Base-by-base conservation (phyloP, 2,888 invertebrate genomes). In the Laspeyria flexula region DNA sequence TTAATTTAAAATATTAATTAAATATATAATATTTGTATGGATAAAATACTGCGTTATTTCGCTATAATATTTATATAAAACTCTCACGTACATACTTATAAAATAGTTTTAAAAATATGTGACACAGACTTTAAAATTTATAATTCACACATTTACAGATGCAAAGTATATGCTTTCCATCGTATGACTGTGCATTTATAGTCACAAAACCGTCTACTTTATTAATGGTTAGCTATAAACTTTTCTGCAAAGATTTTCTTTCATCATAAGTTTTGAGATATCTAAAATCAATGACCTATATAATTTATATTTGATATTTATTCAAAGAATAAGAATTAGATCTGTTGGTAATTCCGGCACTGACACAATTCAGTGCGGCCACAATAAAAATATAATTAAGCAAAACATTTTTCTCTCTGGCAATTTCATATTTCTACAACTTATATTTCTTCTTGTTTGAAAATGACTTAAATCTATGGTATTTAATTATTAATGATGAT, bases 41-140 rank as follows among this genome's bases (percentile, higher is more conserved):
- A 56, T 67, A 65, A 70, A 69, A 71, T 56, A 61, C 55, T 55
- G 31, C 23, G 27, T 40, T 10, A 18, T 27, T 31, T 40, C 40
- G 18, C 9, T 45, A 16, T 30, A 39, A 45, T 33, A 34, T 46
- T 18, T 34, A 23, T 31, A 39, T 27, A 27, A 38, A 39, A 27
- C 49, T 30, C 49, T 59, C 29, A 11, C 30, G 10, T 47, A 16
- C 18, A 35, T 54, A 50, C 34, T 43, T 54, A 15, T 34, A 52
- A 40, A 37, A 25, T 34, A 40, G 15, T 33, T 21, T 43, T 13
- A 11, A 38, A 38, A 39, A 35, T 33, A 35, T 39, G 11, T 30
- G 30, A 30, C 30, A 30, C n/a, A n/a, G n/a, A n/a, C n/a, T 30
- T 30, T 1, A n/a, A 11, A 30, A n/a, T 18, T 18, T 18, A 18